Conservation (phyloP, 2,113 vertebrate genomes). For the Petrocephalus zakoni region DNA sequence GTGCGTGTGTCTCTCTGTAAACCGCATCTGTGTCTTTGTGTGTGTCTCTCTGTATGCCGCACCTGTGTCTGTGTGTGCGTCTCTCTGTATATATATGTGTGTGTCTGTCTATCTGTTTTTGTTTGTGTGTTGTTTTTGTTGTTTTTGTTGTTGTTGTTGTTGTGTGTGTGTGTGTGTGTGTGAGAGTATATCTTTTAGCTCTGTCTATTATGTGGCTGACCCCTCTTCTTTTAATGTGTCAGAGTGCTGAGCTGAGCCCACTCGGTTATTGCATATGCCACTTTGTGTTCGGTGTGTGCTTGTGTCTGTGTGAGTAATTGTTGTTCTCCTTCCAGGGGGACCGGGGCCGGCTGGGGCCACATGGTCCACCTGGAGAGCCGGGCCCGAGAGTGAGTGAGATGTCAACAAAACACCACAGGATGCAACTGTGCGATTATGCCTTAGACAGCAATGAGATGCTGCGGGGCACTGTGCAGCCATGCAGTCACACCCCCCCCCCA, state of each 20-base stretch:
- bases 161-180: neutral
- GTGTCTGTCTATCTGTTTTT: neutral
- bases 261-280: neutral
- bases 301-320: neutral
- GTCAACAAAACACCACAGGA: neutral
- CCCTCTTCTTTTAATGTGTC: neutral
- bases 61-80: too few relatives aligned
- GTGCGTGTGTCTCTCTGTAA: too few relatives aligned
- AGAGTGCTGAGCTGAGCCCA: neutral
- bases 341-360: slow-evolving; percentile 66
- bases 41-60: too few relatives aligned
- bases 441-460: neutral
- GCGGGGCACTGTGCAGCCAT: too few relatives aligned
- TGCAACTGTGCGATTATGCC: neutral
- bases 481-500: neutral
- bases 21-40: too few relatives aligned
- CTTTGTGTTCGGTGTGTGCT: neutral
- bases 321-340: slow-evolving; percentile 67
- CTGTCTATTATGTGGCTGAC: too few relatives aligned
- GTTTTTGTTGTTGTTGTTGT: too few relatives aligned
- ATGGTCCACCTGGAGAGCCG: slow-evolving; percentile 66
- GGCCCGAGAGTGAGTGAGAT: slow-evolving; percentile 68
- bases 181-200: neutral
- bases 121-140: too few relatives aligned
- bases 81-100: too few relatives aligned